Conservation (phyloP, 2,797 vertebrate genomes). For the Bovichtus diacanthus region DNA sequence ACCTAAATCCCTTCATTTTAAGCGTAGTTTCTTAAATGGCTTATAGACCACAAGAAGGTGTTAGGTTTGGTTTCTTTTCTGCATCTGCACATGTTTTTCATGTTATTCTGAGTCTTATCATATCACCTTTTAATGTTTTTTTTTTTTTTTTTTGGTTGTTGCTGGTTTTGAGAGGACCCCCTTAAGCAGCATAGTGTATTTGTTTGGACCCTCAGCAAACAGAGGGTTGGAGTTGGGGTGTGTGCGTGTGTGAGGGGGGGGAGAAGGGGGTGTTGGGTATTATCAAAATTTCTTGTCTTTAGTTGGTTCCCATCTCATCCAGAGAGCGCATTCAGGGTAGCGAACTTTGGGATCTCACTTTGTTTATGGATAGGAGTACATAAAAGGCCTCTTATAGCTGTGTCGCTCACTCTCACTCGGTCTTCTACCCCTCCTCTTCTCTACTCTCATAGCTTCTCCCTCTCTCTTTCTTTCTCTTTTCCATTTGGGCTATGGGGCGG, state of each 20-base stretch:
- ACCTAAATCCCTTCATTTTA: slow-evolving; percentile 38
- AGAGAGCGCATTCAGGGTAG: slow-evolving; percentile 72
- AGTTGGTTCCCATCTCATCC: slow-evolving; percentile 78
- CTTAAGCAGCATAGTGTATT: slow-evolving; percentile 49
- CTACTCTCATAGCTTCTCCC: slow-evolving; percentile 76
- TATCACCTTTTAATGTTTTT: slow-evolving; percentile 43
- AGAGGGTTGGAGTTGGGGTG: slow-evolving; percentile 19
- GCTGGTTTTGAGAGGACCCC: slow-evolving; percentile 34
- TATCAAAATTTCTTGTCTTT: slow-evolving; percentile 74
- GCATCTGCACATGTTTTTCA: slow-evolving; percentile 16
- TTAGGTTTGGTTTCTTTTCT: slow-evolving; percentile 11
- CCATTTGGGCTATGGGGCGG: slow-evolving; percentile 74
- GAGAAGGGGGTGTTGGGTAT: slow-evolving; percentile 32
- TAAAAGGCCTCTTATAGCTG: slow-evolving; percentile 82
- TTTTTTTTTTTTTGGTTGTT: slow-evolving; percentile 30
- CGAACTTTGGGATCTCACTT: slow-evolving; percentile 84
- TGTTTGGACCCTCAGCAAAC: slow-evolving; percentile 66
- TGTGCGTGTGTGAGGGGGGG: not conserved
- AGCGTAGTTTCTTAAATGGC: slow-evolving; percentile 39
- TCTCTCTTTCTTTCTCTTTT: slow-evolving; percentile 78
- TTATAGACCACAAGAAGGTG: slow-evolving; percentile 10
- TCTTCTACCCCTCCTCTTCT: slow-evolving; percentile 77
- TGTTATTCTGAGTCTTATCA: slow-evolving; percentile 34
- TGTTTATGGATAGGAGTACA: slow-evolving; percentile 86
- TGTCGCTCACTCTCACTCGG: slow-evolving; percentile 71